phyloP scores from a whole-genome alignment of 2,888 invertebrate species.

The Scaptomyza cyrtandrae region DNA sequence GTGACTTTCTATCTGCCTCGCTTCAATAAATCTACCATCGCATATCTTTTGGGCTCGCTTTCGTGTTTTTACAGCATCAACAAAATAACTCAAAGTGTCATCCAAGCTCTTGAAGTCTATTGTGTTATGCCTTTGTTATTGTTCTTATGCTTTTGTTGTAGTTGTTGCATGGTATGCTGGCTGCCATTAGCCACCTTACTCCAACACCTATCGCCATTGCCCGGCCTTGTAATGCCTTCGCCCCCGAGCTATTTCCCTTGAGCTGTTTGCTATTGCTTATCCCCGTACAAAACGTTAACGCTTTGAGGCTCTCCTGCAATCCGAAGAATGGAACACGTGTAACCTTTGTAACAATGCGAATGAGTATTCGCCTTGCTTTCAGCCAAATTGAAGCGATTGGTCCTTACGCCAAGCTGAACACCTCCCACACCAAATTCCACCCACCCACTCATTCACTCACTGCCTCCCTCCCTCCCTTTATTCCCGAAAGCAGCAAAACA shows the following conservation, averaged over 20 bases:
- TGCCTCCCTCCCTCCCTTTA: background rate
- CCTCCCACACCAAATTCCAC: background rate
- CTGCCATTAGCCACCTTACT: constrained; percentile 11
- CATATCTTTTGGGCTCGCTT: constrained; percentile 59
- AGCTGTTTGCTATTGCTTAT: constrained; percentile 56
- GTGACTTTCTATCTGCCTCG: constrained; percentile 47
- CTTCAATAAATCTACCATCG: constrained; percentile 70
- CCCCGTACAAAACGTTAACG: constrained; percentile 69
- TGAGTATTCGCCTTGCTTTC: constrained; percentile 58
- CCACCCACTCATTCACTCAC: no score
- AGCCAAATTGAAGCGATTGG: constrained; percentile 59
- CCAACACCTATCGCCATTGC: background rate
- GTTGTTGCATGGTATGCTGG: constrained; percentile 16
- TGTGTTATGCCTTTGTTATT: constrained; percentile 62
- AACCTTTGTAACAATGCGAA: constrained; percentile 54
- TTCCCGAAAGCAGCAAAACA: constrained; percentile 30
- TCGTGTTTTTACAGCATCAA: constrained; percentile 71
- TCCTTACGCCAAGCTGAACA: constrained; percentile 49
- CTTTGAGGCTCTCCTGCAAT: constrained; percentile 58
- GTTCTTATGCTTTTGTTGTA: constrained; percentile 42
- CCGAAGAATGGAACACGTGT: constrained; percentile 66
- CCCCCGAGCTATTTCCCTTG: constrained; percentile 14
- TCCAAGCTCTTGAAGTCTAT: constrained; percentile 77
- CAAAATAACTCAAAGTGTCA: constrained; percentile 77
- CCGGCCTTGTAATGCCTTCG: background rate